Percentiles rank a stretch among this genome's conserved stretches.
These are phyloP conservation scores for Macrotus californicus DNA, from an alignment of 2,113 vertebrate genomes.

Conservation along the genomic window DNA sequence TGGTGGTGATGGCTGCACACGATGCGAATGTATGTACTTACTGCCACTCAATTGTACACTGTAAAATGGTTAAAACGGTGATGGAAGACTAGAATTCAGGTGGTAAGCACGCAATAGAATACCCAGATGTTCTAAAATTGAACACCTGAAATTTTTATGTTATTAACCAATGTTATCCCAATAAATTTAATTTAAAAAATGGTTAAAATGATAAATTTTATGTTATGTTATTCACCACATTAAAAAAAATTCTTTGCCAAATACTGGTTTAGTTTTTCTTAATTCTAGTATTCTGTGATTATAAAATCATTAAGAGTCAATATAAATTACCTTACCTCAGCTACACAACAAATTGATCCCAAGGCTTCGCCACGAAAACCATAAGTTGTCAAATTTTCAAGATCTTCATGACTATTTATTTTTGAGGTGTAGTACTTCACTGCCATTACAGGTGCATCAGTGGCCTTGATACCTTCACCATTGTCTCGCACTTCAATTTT, in stretches of 20 bases:
- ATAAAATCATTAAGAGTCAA: not conserved
- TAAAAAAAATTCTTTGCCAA: not conserved
- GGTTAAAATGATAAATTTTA: not conserved
- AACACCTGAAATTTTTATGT: not conserved
- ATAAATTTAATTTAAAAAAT: not conserved
- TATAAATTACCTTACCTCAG: conserved; percentile 84
- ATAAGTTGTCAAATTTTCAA: conserved; percentile 89
- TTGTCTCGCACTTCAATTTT: conserved; percentile 96
- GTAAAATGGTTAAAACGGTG: not conserved
- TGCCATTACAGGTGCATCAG: conserved; percentile 91
- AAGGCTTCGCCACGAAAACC: conserved; percentile 97
- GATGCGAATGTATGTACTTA: not conserved
- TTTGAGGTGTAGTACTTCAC: conserved; percentile 95
- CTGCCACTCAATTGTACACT: not conserved
- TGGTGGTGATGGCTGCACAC: not conserved
- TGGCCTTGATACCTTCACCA: conserved; percentile 87
- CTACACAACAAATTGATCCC: conserved; percentile 89
- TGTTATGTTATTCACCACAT: not conserved
- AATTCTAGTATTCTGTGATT: conserved; percentile 17
- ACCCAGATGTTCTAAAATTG: not conserved
- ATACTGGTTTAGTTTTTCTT: not conserved
- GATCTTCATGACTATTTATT: conserved; percentile 91
- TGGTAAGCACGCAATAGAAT: not conserved
- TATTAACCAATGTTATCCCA: not conserved
- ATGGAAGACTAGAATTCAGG: not conserved